These are phyloP conservation scores for Crotalus tigris DNA, from an alignment of 2,113 vertebrate genomes.

Conservation along the genomic window DNA sequence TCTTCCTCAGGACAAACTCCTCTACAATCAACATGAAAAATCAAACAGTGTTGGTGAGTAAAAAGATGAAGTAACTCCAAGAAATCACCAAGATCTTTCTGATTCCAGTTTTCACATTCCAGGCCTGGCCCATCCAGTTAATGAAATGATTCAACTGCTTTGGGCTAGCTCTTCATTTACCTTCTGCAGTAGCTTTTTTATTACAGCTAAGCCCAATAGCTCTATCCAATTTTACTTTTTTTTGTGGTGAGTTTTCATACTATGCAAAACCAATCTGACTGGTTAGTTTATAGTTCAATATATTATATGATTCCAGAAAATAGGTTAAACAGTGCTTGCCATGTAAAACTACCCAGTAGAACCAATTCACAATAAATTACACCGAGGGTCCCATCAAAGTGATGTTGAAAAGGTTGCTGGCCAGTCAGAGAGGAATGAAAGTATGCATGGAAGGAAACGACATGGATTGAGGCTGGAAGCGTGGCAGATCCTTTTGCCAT, in stretches of 20 bases:
- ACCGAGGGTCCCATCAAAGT: background rate
- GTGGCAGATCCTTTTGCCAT: background rate
- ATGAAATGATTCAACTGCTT: background rate
- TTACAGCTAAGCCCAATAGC: background rate
- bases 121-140: background rate
- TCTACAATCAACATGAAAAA: conserved; percentile 84
- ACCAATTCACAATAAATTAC: background rate
- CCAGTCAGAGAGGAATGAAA: background rate
- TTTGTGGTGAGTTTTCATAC: background rate
- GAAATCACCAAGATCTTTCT: background rate
- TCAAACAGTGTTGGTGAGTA: conserved; percentile 69
- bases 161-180: background rate
- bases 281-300: background rate
- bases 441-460: background rate
- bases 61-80: background rate
- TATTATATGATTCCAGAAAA: background rate
- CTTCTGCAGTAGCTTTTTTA: background rate
- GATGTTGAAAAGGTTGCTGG: background rate
- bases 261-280: background rate
- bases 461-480: background rate
- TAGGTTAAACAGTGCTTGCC: background rate
- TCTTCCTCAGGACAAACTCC: conserved; percentile 81
- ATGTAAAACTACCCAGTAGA: background rate
- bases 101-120: background rate
- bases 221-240: background rate